Base-by-base conservation (phyloP, 2,888 invertebrate species). In the Pachydiplax longipennis region DNA sequence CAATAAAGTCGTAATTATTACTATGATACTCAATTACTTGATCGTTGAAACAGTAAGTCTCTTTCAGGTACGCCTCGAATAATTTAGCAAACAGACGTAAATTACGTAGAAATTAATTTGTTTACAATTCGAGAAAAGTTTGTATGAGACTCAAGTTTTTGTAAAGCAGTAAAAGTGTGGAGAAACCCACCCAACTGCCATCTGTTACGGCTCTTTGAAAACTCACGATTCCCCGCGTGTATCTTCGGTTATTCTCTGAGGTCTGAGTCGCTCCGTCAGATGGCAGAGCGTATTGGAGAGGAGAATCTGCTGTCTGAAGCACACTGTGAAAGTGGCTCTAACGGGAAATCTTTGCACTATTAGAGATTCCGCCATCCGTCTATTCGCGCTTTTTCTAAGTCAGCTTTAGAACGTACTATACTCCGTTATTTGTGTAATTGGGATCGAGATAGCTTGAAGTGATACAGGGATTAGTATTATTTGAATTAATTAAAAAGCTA, bases 171-270 rank as follows among this genome's bases (percentile, higher is more conserved):
- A 61, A 58, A 37, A 22, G 61, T n/a, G 53, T 35, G 18, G 87
- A 61, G 87, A 35, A 73, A 25, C 37, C 31, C 87, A 37, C 87
- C 13, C 61, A 18, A 61, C 37, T 37, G 87, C 87, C 87, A 87
- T 87, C 87, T 87, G n/a, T 87, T 87, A 61, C 87, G 35, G 87
- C 58, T 58, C 58, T 48, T 87, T 87, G 37, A 61, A 87, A 87
- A 87, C 83, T 35, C 22, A 22, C 13, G 31, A 83, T 31, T 37
- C 61, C 40, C n/a, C n/a, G 61, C 61, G 40, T 37, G 2, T 31
- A 22, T 53, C 31, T 22, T 18, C n/a, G 35, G 40, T 22, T 87
- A 6, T 10, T 61, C 35, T 0, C 37, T 61, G 35, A 58, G 6
- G 31, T 48, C 58, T 13, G 6, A 58, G 37, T 18, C 37, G 37